Evolutionary conservation across 2,113 vertebrate genomes (phyloP).

Genomic region (Pogona vitticeps): DNA sequence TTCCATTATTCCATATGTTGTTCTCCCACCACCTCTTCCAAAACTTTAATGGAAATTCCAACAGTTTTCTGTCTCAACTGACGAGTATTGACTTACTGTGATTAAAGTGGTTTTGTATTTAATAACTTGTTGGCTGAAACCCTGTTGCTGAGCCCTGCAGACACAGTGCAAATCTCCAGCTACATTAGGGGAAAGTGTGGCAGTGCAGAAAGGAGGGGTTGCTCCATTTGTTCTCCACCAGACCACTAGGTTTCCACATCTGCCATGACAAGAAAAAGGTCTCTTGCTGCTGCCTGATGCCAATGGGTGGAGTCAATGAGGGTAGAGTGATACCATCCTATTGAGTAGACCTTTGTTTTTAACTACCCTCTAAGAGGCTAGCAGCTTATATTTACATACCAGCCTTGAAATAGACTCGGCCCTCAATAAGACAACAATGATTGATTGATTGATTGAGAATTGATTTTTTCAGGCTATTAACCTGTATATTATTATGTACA

Average conservation of each 20-base stretch:
- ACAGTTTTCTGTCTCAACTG: not conserved
- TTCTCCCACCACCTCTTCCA: not conserved
- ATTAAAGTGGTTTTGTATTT: not conserved
- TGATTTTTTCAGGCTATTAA: not conserved
- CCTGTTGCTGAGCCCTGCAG: no score
- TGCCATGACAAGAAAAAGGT: not conserved
- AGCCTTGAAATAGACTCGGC: no score
- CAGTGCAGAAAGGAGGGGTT: no score
- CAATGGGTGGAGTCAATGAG: not conserved
- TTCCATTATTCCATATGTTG: not conserved
- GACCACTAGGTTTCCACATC: not conserved
- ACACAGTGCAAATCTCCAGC: no score
- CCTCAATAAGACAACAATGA: no score
- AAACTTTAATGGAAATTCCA: not conserved
- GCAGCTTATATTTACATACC: not conserved
- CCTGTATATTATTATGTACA: not conserved
- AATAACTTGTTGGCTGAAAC: no score
- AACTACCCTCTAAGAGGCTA: not conserved
- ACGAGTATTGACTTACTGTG: not conserved
- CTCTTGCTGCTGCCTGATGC: not conserved
- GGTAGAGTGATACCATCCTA: no score
- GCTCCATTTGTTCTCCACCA: not conserved
- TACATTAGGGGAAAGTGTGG: no score
- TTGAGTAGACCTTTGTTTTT: not conserved
- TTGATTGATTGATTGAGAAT: no score